phyloP scores from a whole-genome alignment of 1,140 invertebrate species.

The Plutomurus gul region DNA sequence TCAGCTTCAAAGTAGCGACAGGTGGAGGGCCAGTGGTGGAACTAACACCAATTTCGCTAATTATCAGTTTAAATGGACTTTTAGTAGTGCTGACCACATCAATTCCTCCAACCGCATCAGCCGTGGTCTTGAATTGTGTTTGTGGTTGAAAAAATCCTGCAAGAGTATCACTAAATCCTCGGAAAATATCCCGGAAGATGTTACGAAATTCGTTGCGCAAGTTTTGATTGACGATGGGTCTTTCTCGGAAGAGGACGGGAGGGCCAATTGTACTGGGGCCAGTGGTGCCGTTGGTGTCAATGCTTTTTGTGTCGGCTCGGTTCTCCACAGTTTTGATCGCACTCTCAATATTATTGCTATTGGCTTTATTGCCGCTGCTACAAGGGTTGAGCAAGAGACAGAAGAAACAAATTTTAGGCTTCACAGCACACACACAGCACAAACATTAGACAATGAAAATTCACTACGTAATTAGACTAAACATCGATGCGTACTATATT shows the following conservation, averaged over 20 bases:
- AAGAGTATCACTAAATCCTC: conserved; percentile 32
- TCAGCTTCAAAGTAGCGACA: background rate
- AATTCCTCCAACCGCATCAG: no score
- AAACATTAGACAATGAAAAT: background rate
- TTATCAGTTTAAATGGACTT: no score
- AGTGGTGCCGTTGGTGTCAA: background rate
- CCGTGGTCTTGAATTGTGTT: no score
- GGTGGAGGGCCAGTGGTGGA: background rate
- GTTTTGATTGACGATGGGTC: background rate
- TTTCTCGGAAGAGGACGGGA: background rate
- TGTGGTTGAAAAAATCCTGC: conserved; percentile 18
- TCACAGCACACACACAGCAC: background rate
- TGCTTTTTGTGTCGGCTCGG: background rate
- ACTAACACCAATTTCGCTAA: no score
- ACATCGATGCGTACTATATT: background rate
- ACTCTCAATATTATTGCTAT: background rate
- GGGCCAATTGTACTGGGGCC: background rate
- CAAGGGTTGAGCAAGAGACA: background rate
- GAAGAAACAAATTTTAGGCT: conserved; percentile 27
- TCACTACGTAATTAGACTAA: background rate
- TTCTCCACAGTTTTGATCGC: background rate
- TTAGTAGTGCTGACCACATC: no score
- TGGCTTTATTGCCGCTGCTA: background rate
- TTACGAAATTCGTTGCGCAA: background rate
- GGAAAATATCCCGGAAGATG: conserved; percentile 33